Percentiles rank a stretch among this genome's conserved stretches.
phyloP scores from a whole-genome alignment of 2,113 vertebrate species.

The Perognathus longimembris region DNA sequence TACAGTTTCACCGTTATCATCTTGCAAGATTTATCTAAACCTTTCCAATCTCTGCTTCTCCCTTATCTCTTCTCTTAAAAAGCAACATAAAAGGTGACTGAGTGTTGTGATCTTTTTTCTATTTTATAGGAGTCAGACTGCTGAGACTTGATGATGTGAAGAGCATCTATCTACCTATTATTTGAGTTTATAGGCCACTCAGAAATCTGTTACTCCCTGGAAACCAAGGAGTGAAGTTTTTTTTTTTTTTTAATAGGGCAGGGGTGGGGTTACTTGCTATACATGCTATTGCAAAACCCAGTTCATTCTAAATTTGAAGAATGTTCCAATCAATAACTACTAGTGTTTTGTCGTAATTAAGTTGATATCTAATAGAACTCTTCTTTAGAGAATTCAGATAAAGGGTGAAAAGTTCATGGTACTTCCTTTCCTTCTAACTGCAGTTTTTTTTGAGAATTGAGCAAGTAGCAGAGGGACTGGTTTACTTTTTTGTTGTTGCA shows the following conservation, averaged over 20 bases:
- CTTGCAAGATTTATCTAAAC: neutral
- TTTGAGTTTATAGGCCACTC: neutral
- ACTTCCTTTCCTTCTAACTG: constrained; percentile 68
- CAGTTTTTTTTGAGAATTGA: constrained; percentile 57
- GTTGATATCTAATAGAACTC: constrained; percentile 69
- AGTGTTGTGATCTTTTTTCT: neutral
- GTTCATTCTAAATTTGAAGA: constrained; percentile 31
- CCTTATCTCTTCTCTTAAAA: constrained; percentile 31
- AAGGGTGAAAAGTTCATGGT: constrained; percentile 82
- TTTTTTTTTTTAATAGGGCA: neutral
- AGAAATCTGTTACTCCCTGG: constrained; percentile 2
- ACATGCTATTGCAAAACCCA: neutral
- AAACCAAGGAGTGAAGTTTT: neutral
- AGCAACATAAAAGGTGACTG: neutral
- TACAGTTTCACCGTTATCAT: constrained; percentile 1
- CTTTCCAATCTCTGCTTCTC: neutral
- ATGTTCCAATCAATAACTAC: constrained; percentile 19
- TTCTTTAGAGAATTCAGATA: constrained; percentile 73
- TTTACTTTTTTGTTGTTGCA: neutral
- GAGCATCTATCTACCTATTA: neutral
- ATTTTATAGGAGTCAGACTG: constrained; percentile 8
- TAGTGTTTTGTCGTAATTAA: constrained; percentile 61
- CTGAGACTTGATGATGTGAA: neutral
- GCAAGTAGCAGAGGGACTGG: constrained; percentile 8
- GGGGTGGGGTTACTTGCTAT: neutral